These are phyloP conservation scores for Odontocolon sp. DNA, from an alignment of 2,888 invertebrate genomes.

Conservation along the genomic window DNA sequence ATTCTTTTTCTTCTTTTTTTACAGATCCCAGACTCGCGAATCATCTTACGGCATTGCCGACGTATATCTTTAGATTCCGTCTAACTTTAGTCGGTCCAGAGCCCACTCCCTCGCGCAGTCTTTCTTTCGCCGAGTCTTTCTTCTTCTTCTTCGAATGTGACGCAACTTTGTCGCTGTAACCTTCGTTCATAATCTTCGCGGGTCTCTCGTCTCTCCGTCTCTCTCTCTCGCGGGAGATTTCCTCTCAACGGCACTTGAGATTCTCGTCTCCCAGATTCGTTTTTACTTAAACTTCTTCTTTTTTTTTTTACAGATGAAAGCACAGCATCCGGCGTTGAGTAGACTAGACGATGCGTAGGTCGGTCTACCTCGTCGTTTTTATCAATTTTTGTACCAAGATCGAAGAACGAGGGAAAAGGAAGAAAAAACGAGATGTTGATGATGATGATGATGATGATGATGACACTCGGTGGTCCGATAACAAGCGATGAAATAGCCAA, in stretches of 20 bases:
- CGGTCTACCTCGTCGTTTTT: neutral
- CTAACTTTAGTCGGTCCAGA: slow-evolving; percentile 72
- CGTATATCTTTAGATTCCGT: slow-evolving; percentile 75
- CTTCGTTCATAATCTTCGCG: slow-evolving; percentile 52
- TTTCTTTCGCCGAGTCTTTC: slow-evolving; percentile 35
- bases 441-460: too few relatives aligned
- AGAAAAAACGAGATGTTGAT: too few relatives aligned
- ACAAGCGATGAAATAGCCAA: neutral
- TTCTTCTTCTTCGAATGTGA: slow-evolving; percentile 38
- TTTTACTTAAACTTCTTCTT: slow-evolving; percentile 57
- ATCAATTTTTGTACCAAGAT: too few relatives aligned
- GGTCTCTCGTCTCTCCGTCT: slow-evolving; percentile 2
- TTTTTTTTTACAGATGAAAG: too few relatives aligned
- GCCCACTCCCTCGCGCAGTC: slow-evolving; percentile 31
- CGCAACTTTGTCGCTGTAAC: slow-evolving; percentile 45
- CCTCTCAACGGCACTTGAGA: neutral
- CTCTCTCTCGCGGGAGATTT: slow-evolving; percentile 15
- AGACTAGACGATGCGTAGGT: slow-evolving; percentile 40
- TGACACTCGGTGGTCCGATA: neutral
- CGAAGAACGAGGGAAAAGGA: too few relatives aligned
- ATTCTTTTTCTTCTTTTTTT: neutral
- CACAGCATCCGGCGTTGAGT: slow-evolving; percentile 47
- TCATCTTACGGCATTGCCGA: slow-evolving; percentile 61
- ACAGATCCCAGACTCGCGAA: neutral
- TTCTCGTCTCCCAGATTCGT: slow-evolving; percentile 46